Percentiles rank a stretch among this genome's conserved stretches.
Evolutionary conservation across 2,888 invertebrate genomes (phyloP).

Genomic region (Kryphioiulus occultus): DNA sequence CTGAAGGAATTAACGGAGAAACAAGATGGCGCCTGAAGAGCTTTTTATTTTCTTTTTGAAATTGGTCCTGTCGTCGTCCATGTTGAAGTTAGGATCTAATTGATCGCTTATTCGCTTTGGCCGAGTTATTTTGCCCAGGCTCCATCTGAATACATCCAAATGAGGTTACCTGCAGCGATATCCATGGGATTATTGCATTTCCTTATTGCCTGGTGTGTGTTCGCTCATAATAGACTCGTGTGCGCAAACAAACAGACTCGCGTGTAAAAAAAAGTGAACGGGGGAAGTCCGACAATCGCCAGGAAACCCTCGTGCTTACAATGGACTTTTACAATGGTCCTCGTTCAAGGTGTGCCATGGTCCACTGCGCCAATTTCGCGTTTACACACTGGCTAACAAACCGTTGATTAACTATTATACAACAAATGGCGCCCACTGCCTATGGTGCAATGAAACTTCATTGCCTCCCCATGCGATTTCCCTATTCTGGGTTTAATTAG

Average conservation of each 20-base stretch:
- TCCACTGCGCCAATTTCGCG: too few species aligned
- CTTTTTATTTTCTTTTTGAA: background rate
- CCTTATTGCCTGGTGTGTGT: slow-evolving; percentile 5
- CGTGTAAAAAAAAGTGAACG: background rate
- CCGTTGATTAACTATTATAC: too few species aligned
- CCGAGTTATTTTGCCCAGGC: background rate
- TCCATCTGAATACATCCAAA: slow-evolving; percentile 5
- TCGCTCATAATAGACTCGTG: background rate
- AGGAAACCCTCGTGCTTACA: background rate
- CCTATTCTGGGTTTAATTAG: too few species aligned
- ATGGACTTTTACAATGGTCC: background rate
- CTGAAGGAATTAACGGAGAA: background rate
- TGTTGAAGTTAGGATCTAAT: background rate
- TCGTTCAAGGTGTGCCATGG: background rate
- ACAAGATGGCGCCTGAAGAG: background rate
- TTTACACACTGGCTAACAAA: too few species aligned
- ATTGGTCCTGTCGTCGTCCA: background rate
- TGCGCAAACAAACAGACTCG: background rate
- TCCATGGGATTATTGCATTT: background rate
- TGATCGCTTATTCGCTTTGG: background rate
- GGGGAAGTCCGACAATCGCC: background rate
- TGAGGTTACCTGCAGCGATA: background rate
- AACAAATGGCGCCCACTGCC: too few species aligned
- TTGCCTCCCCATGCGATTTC: too few species aligned
- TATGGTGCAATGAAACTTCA: too few species aligned